Percentiles rank a stretch among this genome's conserved stretches.
These are phyloP conservation scores for Larimichthys polyactis DNA, from an alignment of 2,113 vertebrate species.

Conservation along the genomic window DNA sequence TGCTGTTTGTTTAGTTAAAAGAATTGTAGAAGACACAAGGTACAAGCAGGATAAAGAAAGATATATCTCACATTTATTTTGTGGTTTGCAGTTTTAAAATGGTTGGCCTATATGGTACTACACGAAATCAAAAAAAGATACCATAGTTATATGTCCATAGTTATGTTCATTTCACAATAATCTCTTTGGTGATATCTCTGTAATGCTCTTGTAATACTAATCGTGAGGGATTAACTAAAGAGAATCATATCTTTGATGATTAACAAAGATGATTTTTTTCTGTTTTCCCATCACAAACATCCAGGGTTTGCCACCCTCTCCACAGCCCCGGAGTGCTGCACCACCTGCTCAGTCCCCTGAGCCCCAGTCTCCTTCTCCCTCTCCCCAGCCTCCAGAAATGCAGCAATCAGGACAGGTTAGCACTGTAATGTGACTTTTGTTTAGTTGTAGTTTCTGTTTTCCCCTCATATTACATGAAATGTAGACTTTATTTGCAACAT, in stretches of 20 bases:
- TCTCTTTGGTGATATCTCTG: not conserved
- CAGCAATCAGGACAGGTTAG: constrained; percentile 70
- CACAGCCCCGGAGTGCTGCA: constrained; percentile 53
- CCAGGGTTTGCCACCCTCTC: constrained; percentile 64
- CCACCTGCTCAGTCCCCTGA: constrained; percentile 55
- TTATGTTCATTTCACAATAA: not conserved
- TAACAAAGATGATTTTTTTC: not conserved
- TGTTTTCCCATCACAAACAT: constrained; percentile 14
- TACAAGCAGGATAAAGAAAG: not conserved
- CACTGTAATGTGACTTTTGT: not conserved
- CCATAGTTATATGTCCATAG: not conserved
- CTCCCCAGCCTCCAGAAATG: constrained; percentile 69
- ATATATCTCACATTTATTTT: not conserved
- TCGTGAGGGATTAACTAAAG: not conserved
- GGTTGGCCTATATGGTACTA: not conserved
- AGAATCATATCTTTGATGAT: not conserved
- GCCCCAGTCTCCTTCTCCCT: constrained; percentile 50
- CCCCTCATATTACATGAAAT: not conserved
- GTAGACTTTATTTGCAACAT: too few species aligned
- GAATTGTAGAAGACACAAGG: not conserved
- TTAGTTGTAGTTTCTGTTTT: not conserved
- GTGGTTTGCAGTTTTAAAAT: not conserved
- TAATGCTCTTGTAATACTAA: not conserved
- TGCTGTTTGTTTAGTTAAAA: not conserved
- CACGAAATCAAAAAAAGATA: not conserved